Conservation (phyloP, 2,888 invertebrate genomes). For the Nemurella pictetii region DNA sequence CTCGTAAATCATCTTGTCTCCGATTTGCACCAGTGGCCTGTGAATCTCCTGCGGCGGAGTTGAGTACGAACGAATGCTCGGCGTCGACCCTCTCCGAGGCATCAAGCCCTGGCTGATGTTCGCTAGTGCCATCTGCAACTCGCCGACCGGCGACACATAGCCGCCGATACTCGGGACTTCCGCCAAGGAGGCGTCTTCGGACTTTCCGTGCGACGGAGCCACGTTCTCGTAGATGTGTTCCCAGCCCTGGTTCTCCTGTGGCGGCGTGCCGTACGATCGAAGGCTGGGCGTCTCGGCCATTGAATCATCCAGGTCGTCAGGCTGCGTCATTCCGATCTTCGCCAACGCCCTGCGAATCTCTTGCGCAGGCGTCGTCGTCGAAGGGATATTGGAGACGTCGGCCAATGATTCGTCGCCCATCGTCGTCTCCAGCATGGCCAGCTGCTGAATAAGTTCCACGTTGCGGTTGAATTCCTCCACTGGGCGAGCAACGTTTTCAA, state of each 20-base stretch:
- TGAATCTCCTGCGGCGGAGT: conserved; percentile 22
- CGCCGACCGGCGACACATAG: neutral
- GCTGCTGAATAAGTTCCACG: conserved; percentile 35
- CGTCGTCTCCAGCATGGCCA: conserved; percentile 35
- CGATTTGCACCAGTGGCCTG: neutral
- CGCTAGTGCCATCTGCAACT: neutral
- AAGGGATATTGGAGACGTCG: conserved; percentile 16
- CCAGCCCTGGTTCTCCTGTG: conserved; percentile 10
- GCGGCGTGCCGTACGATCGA: conserved; percentile 4
- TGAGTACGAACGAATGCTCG: neutral
- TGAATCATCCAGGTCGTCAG: conserved; percentile 7
- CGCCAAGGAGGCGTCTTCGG: conserved; percentile 8
- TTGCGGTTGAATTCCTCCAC: conserved; percentile 32
- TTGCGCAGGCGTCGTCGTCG: neutral
- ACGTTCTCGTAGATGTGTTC: conserved; percentile 6
- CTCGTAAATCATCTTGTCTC: neutral
- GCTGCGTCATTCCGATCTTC: neutral
- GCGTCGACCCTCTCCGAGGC: neutral
- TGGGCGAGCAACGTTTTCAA: conserved; percentile 39
- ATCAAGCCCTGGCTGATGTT: neutral
- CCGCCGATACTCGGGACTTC: conserved; percentile 13
- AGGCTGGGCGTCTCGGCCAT: conserved; percentile 19
- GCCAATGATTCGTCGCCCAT: conserved; percentile 30
- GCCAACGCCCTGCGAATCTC: conserved; percentile 14
- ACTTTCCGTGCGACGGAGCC: neutral